Evolutionary conservation across 2,888 invertebrate genomes (phyloP), one percentile per base, ranked within the genome.

Genomic region (Pedicia rivosa): DNA sequence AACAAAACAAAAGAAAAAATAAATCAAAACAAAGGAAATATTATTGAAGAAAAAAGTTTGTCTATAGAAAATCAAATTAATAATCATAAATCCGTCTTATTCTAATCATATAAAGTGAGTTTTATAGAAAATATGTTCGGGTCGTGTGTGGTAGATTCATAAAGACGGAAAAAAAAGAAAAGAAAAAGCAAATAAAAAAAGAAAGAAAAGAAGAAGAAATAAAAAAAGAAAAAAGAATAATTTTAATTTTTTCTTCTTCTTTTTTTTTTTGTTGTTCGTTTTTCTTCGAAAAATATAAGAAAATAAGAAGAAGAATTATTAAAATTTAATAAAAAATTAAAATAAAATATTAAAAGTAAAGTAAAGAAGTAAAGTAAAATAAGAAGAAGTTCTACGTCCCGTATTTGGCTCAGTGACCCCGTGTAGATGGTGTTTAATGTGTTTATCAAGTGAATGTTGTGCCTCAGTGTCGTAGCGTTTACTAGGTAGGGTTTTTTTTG

Each of bases 391-490:
- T 32, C 20, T 32, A 20, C 20, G 20, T 32, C 32, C 19, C 20
- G 20, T 32, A 20, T 20, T 20, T 20, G 32, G 17, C 32, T 32
- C 13, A 14, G 32, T 32, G 32, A 32, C 37, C n/a, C 20, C 35
- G 40, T 44, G 44, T 45, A 42, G 42, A 46, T 46, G 44, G 43
- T 45, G 42, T 41, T 42, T 41, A 33, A 41, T 38, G 41, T 35
- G 28, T 42, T 35, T 37, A 35, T 35, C 48, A 55, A 54, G 60
- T 59, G 59, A 59, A 60, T 59, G 61, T 59, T 61, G 60, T 59
- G 60, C 59, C 59, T 59, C 60, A 60, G 61, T 60, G 56, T 55
- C 56, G 55, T 58, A 57, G 60, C 56, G 59, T 59, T 60, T 57
- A 58, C 55, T 60, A 61, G 60, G 60, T 59, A 49, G 53, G 58